Conservation (phyloP, 1,140 invertebrate species). For the Acyrthosiphon pisum region DNA sequence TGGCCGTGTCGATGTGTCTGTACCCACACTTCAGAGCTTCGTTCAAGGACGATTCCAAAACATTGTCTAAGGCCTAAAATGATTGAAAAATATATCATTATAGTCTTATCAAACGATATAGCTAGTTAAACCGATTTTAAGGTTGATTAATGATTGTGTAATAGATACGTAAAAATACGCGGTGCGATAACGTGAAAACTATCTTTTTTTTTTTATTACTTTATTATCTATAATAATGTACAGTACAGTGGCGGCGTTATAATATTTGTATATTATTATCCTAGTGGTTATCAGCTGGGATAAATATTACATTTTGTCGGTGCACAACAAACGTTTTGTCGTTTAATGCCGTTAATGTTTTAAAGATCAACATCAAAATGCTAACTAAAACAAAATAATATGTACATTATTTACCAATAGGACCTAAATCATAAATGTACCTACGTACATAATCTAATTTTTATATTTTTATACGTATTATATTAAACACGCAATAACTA, state of each 20-base stretch:
- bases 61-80: conserved; percentile 60
- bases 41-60: conserved; percentile 67
- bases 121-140: not conserved
- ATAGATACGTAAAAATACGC: not conserved
- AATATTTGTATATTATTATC: not conserved
- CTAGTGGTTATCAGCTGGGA: not conserved
- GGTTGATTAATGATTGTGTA: not conserved
- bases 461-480: not conserved
- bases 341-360: not conserved
- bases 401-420: not conserved
- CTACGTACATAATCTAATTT: not conserved
- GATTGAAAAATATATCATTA: not conserved
- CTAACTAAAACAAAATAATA: not conserved
- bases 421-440: no score
- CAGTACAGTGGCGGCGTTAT: not conserved
- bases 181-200: not conserved
- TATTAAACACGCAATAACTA: not conserved
- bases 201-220: not conserved
- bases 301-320: not conserved
- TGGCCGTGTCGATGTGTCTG: conserved; percentile 74
- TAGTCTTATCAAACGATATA: not conserved
- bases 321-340: not conserved
- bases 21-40: conserved; percentile 72
- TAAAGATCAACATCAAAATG: not conserved
- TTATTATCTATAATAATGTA: not conserved